These are phyloP conservation scores for Troides helena DNA, from an alignment of 2,888 invertebrate species.

Conservation along the genomic window DNA sequence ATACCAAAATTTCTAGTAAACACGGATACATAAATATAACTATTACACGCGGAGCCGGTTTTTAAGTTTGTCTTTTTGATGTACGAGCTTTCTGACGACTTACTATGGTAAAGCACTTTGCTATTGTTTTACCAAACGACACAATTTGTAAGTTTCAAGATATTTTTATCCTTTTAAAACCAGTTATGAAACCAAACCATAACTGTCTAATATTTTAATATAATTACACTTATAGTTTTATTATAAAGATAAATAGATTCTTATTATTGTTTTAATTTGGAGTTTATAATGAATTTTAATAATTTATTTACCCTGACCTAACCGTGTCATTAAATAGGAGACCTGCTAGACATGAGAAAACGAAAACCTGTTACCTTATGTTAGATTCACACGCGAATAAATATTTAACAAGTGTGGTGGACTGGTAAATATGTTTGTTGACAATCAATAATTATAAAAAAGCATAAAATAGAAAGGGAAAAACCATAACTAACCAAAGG, in stretches of 20 bases:
- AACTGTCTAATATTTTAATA: background rate
- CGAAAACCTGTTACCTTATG: slow-evolving; percentile 23
- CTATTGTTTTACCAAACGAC: slow-evolving; percentile 36
- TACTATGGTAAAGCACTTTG: slow-evolving; percentile 42
- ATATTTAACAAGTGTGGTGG: slow-evolving; percentile 10
- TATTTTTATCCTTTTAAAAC: background rate
- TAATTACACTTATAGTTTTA: background rate
- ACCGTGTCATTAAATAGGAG: slow-evolving; percentile 18
- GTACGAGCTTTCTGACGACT: slow-evolving; percentile 46
- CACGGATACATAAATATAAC: slow-evolving; percentile 33
- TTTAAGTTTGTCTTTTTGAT: slow-evolving; percentile 45
- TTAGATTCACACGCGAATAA: slow-evolving; percentile 29
- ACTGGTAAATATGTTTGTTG: background rate
- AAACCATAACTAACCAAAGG: background rate
- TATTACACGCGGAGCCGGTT: slow-evolving; percentile 47
- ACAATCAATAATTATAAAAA: background rate
- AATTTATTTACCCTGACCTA: slow-evolving; percentile 3
- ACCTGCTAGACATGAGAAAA: slow-evolving; percentile 19
- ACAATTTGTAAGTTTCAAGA: background rate
- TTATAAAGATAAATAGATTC: background rate
- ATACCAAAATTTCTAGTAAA: slow-evolving; percentile 23
- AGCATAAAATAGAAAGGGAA: background rate
- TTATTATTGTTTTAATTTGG: background rate
- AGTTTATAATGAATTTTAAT: background rate
- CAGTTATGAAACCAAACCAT: background rate